Base-by-base conservation (phyloP, 2,113 vertebrate genomes). In the Holacanthus passer region DNA sequence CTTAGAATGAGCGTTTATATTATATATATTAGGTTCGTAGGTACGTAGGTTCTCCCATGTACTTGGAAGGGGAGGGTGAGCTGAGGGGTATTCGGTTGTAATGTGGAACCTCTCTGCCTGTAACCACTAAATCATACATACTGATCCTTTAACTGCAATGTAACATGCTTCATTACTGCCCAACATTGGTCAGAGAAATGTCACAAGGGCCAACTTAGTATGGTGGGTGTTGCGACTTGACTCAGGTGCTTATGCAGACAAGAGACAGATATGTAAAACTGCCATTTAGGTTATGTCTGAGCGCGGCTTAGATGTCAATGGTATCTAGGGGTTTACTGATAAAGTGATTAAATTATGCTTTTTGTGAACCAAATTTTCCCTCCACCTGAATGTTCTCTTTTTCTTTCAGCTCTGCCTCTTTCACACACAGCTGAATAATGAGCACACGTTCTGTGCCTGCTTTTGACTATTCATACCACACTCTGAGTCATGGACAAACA, bases 401-500 rank as follows among this genome's bases (percentile, higher is more conserved):
- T 75, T 43, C 53, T 62, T 64, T 71, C 37, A 43, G 17, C 37
- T 45, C 3, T 16, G 16, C 24, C 37, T 11, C n/a, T 13, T 29
- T 37, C 39, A 63, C 39, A 53, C 68, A 67, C 20, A 39, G 27
- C 47, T 55, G 39, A 45, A 11, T 32, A 32, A 77, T 48, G 20
- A 72, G 27, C 22, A 60, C 2, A 60, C 2, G 2, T 58, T 39
- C 60, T 52, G 24, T 66, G 29, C 27, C 53, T 32, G 64, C 48
- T 50, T 64, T 59, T 45, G 22, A 58, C 55, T 56, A 45, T 22
- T 82, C 29, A 48, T 55, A 64, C 45, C 35, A 39, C 20, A 53
- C 73, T 53, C 37, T 43, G 64, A 65, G 62, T 81, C 60, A 78
- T 14, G 62, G 47, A 73, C 53, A 63, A 64, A 67, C 63, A 60